Conservation (phyloP, 2,888 invertebrate genomes). For the Miltochrista miniata region DNA sequence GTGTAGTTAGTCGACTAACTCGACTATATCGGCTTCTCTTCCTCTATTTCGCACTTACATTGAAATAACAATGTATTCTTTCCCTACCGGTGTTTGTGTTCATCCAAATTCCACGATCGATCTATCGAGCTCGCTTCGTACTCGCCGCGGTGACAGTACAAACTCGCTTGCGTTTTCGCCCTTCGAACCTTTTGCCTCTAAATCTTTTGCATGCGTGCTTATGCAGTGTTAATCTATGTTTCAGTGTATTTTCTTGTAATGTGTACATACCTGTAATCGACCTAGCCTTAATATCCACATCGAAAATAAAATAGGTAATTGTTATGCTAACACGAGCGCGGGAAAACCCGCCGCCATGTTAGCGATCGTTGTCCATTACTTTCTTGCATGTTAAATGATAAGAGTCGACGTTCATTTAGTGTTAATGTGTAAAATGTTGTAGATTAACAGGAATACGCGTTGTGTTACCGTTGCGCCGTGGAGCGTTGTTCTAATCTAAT, state of each 20-base stretch:
- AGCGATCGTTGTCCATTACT: conserved; percentile 55
- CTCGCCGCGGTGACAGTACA: conserved; percentile 28
- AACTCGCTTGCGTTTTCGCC: conserved; percentile 25
- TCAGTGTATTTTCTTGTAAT: conserved; percentile 70
- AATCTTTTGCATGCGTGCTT: conserved; percentile 83
- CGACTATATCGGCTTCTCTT: conserved; percentile 42
- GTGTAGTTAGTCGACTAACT: conserved; percentile 56
- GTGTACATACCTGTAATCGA: conserved; percentile 70
- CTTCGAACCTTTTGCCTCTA: conserved; percentile 71
- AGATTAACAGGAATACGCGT: conserved; percentile 35
- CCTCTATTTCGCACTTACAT: conserved; percentile 70
- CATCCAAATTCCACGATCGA: conserved; percentile 78
- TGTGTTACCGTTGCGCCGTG: conserved; percentile 51
- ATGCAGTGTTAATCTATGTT: conserved; percentile 63
- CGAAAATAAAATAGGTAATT: conserved; percentile 75
- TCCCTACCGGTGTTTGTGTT: conserved; percentile 63
- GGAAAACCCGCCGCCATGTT: conserved; percentile 28
- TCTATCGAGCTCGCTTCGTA: conserved; percentile 10
- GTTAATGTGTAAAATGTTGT: conserved; percentile 60
- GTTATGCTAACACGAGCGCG: conserved; percentile 42
- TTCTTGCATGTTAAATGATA: conserved; percentile 78
- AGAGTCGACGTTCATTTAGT: conserved; percentile 67
- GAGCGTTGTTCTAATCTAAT: conserved; percentile 61
- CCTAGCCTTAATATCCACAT: conserved; percentile 82
- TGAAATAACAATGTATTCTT: conserved; percentile 81